Percentiles rank a stretch among this genome's conserved stretches.
phyloP scores from a whole-genome alignment of 2,888 invertebrate genomes.

The Hyalella azteca region DNA sequence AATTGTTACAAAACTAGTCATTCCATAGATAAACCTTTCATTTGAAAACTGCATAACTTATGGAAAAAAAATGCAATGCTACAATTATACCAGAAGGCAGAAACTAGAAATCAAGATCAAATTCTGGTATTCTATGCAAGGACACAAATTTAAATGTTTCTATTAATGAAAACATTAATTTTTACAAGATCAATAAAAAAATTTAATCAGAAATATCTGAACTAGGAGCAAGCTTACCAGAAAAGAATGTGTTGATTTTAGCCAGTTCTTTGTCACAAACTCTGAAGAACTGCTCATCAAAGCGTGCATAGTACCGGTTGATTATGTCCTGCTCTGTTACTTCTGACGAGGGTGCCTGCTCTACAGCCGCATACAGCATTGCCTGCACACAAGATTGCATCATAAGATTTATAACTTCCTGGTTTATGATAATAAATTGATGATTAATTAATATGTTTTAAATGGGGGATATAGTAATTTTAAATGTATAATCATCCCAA shows the following conservation, averaged over 20 bases:
- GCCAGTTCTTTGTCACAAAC: slow-evolving; percentile 93
- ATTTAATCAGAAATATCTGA: too few species aligned
- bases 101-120: neutral
- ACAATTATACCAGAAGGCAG: neutral
- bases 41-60: too few species aligned
- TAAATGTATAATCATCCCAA: too few species aligned
- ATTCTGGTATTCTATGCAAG: neutral
- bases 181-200: too few species aligned
- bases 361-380: slow-evolving; percentile 88
- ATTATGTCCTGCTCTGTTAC: slow-evolving; percentile 87
- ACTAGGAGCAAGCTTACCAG: too few species aligned
- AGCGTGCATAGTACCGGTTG: slow-evolving; percentile 86
- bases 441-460: too few species aligned
- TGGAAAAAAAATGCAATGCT: too few species aligned
- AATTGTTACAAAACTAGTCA: too few species aligned
- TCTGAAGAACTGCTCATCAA: slow-evolving; percentile 94
- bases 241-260: slow-evolving; percentile 97
- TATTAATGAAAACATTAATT: neutral
- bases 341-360: slow-evolving; percentile 89
- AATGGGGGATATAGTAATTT: too few species aligned
- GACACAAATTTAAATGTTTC: neutral
- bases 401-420: too few species aligned
- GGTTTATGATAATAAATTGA: too few species aligned
- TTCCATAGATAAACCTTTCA: too few species aligned
- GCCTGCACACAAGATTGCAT: slow-evolving; percentile 77